Percentiles rank a stretch among this genome's conserved stretches.
phyloP scores from a whole-genome alignment of 2,113 vertebrate genomes.

The Nesogale talazaci region DNA sequence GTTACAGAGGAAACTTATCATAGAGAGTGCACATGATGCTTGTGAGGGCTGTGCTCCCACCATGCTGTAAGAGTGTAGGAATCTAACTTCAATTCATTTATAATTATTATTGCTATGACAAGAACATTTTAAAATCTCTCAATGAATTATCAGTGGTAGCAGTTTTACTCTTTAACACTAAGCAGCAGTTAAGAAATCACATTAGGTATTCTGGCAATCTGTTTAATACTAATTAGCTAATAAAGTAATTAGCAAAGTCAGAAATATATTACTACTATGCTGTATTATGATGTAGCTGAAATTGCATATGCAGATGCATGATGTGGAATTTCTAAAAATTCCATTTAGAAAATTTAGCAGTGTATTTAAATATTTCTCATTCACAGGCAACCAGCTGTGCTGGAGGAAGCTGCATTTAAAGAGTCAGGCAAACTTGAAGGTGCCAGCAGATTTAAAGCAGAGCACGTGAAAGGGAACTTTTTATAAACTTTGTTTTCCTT shows the following conservation, averaged over 20 bases:
- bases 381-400: slow-evolving; percentile 72
- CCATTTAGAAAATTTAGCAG: slow-evolving; percentile 78
- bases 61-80: not conserved
- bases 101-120: slow-evolving; percentile 77
- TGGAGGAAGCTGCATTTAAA: slow-evolving; percentile 79
- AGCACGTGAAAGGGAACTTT: slow-evolving; percentile 72
- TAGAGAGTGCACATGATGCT: not conserved
- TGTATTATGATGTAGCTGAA: slow-evolving; percentile 65
- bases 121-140: slow-evolving; percentile 72
- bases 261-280: slow-evolving; percentile 65
- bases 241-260: slow-evolving; percentile 73
- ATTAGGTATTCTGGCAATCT: slow-evolving; percentile 69
- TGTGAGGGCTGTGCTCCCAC: not conserved
- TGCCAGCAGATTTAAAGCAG: slow-evolving; percentile 77
- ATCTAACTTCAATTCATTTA: slow-evolving; percentile 64
- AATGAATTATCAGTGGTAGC: slow-evolving; percentile 73
- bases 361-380: slow-evolving; percentile 74
- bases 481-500: slow-evolving; percentile 72
- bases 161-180: slow-evolving; percentile 65
- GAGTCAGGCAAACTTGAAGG: slow-evolving; percentile 77
- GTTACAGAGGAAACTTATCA: slow-evolving; percentile 18
- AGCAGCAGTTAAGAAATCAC: slow-evolving; percentile 73
- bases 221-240: slow-evolving; percentile 79
- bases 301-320: slow-evolving; percentile 66
- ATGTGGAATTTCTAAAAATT: slow-evolving; percentile 74